Evolutionary conservation across 2,113 vertebrate species (phyloP), one percentile per base, ranked within the genome.

Genomic region (Perognathus longimembris): DNA sequence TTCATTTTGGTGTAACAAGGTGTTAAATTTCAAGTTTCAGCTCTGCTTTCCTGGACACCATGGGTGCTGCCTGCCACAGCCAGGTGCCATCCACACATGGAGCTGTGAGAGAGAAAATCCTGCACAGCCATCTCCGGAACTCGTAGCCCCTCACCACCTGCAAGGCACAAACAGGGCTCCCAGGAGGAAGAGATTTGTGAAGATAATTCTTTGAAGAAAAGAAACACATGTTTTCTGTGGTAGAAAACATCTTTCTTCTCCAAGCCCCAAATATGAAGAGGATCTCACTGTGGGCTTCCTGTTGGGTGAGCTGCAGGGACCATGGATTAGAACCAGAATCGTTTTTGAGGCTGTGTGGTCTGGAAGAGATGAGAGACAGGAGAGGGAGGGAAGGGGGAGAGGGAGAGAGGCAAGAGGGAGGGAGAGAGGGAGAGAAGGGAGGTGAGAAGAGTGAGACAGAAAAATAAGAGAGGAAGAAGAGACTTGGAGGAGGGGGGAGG

Each of bases 21-120:
- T 74, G 40, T 89, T 87, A 84, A 90, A 86, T 77, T 63, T 67
- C 77, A 95, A 92, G 24, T 69, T 64, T 84, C 34, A 81, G 6
- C 64, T 7, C 32, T 76, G 32, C n/a, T 18, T 66, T 89, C 61
- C 17, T 38, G 79, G 34, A 28, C 38, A 78, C 57, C 69, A 40
- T 80, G 50, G 67, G 73, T 3, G 6, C 34, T 69, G 24, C 20
- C 5, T n/a, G 32, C 61, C 26, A 34, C 69, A 79, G 70, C 54
- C 20, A 92, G 79, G 50, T 4, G 5, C 36, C 8, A 15, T 75
- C 69, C 20, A 84, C 69, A 10, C 6, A 76, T 1, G 38, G 61
- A 69, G 24, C 61, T 91, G n/a, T 63, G 17, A 38, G 38, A 63
- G 88, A 59, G 7, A 54, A 73, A 82, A 59, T 79, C 71, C 54